Conservation (phyloP, 2,797 vertebrate genomes). For the Clarias platycephalus region DNA sequence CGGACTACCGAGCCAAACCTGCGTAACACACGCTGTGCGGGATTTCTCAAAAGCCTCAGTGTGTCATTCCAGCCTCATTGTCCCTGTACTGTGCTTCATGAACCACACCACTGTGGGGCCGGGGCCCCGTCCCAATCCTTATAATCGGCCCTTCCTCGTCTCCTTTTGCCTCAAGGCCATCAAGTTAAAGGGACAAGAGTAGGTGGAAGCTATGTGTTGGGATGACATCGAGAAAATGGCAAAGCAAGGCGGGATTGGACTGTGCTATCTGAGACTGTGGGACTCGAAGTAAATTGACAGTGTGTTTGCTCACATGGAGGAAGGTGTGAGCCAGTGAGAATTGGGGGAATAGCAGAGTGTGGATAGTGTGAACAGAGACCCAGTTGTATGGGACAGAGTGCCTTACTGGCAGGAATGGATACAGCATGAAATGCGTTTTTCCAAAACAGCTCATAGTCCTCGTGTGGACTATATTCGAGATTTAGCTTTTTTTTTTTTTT, state of each 20-base stretch:
- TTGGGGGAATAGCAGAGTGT: conserved; percentile 51
- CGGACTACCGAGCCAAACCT: conserved; percentile 38
- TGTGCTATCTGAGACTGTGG: conserved; percentile 37
- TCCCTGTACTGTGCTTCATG: conserved; percentile 77
- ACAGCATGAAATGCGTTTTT: conserved; percentile 58
- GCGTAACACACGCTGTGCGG: not conserved
- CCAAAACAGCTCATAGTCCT: not conserved
- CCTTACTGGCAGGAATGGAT: conserved; percentile 76
- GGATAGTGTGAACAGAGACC: conserved; percentile 44
- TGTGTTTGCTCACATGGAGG: conserved; percentile 32
- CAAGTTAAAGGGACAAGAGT: conserved; percentile 23
- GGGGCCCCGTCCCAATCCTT: conserved; percentile 59
- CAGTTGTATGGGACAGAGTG: conserved; percentile 73
- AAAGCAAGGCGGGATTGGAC: conserved; percentile 21
- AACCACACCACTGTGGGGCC: conserved; percentile 80
- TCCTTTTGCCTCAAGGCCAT: conserved; percentile 30
- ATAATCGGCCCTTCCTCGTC: conserved; percentile 42
- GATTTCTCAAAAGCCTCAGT: conserved; percentile 39
- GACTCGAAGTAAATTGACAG: conserved; percentile 26
- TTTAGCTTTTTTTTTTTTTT: not conserved
- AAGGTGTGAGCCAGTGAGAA: conserved; percentile 56
- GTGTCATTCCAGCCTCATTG: conserved; percentile 62
- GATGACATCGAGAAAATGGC: conserved; percentile 15
- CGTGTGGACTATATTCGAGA: not conserved
- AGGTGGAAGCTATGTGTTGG: conserved; percentile 2